These are phyloP conservation scores for Sarcophaga caerulescens DNA, from an alignment of 2,888 invertebrate species.

Conservation along the genomic window DNA sequence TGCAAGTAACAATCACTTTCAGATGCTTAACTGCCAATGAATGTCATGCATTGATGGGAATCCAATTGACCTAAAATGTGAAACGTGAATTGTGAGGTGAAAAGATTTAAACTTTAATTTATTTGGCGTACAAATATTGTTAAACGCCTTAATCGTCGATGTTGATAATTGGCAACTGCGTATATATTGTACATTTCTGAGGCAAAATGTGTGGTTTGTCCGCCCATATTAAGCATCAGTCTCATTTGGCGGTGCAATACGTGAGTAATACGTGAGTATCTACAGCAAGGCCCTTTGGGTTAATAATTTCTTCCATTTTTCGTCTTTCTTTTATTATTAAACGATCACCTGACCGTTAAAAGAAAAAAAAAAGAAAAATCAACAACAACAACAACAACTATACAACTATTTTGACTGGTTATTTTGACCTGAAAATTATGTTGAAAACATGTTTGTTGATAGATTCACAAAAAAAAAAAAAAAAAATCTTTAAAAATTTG, in stretches of 20 bases:
- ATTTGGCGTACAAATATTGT: conserved; percentile 4
- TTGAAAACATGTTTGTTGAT: conserved; percentile 62
- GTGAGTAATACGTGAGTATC: neutral
- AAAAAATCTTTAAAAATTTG: conserved; percentile 46
- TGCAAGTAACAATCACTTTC: conserved; percentile 38
- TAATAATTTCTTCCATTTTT: conserved; percentile 18
- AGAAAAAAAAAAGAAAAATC: conserved; percentile 18
- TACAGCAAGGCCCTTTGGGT: conserved; percentile 13
- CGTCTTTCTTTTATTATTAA: conserved; percentile 30
- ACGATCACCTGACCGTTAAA: conserved; percentile 51
- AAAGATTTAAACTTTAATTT: conserved; percentile 25
- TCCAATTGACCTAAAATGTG: conserved; percentile 47
- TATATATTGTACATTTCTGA: neutral
- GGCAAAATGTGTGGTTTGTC: neutral
- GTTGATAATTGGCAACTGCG: conserved; percentile 35
- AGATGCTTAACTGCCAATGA: conserved; percentile 6
- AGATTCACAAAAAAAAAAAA: conserved; percentile 16
- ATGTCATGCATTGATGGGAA: conserved; percentile 38
- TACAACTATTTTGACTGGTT: conserved; percentile 56
- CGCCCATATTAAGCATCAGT: neutral
- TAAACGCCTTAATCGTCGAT: conserved; percentile 47
- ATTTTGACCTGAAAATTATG: conserved; percentile 62
- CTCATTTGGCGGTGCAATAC: neutral
- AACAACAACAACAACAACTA: too few relatives aligned
- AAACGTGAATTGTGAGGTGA: conserved; percentile 28